A percentile compares a stretch with the other conserved stretches of the same genome.
These are phyloP conservation scores for Notoglanidium macrostoma DNA, from an alignment of 2,797 vertebrate species.

Conservation along the genomic window DNA sequence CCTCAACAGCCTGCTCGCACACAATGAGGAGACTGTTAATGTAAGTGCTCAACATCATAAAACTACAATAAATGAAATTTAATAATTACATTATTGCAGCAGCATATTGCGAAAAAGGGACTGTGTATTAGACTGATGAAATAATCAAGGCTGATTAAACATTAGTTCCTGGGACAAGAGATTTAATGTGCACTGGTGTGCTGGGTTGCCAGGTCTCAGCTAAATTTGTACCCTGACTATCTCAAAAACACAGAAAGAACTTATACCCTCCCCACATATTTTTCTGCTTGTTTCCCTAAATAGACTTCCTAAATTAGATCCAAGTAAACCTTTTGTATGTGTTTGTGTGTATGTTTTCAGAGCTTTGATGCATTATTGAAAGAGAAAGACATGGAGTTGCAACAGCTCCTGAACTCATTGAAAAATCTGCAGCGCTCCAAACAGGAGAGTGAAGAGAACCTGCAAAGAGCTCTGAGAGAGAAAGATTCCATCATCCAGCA, in stretches of 20 bases:
- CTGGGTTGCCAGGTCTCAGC: background rate
- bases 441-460: conserved; percentile 81
- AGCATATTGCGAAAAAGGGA: background rate
- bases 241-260: background rate
- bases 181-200: background rate
- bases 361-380: conserved; percentile 79
- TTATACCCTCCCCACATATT: background rate
- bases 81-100: background rate
- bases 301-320: background rate
- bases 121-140: background rate
- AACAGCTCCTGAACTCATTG: conserved; percentile 79
- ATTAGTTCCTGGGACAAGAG: background rate
- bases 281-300: background rate
- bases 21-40: conserved; percentile 74
- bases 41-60: conserved; percentile 58
- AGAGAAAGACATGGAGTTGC: conserved; percentile 84
- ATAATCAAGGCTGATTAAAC: background rate
- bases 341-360: conserved; percentile 64
- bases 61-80: background rate
- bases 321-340: background rate
- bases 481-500: conserved; percentile 81
- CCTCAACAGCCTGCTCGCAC: conserved; percentile 75
- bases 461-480: conserved; percentile 79
- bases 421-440: conserved; percentile 80
- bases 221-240: background rate